Evolutionary conservation across 1,140 invertebrate genomes (phyloP).

Genomic region (Drosophila yakuba): DNA sequence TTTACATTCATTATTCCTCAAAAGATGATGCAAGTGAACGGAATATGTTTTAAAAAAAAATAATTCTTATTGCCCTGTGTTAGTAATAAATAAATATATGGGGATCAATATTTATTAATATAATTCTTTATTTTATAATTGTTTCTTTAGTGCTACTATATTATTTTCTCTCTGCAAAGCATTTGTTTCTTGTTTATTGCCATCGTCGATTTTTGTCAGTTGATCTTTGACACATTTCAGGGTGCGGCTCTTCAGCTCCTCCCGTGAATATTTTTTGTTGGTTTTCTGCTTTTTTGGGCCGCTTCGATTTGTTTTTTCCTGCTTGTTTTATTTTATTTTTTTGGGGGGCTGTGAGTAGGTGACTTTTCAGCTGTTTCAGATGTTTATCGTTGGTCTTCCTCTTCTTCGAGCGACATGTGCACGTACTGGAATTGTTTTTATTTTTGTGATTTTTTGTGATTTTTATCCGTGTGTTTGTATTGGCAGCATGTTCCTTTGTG

Average conservation of each 20-base stretch:
- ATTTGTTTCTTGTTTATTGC: constrained; percentile 68
- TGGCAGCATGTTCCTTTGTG: constrained; percentile 77
- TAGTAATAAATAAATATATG: no score
- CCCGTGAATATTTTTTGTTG: constrained; percentile 4
- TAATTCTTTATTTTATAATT: not conserved
- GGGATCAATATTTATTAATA: not conserved
- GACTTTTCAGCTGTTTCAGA: constrained; percentile 72
- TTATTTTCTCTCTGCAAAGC: constrained; percentile 29
- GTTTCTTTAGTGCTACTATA: not conserved
- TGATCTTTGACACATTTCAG: constrained; percentile 81
- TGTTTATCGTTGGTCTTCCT: constrained; percentile 56
- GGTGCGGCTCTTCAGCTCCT: constrained; percentile 59
- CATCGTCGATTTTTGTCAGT: constrained; percentile 75
- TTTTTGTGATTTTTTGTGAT: constrained; percentile 32
- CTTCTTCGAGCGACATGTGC: constrained; percentile 66
- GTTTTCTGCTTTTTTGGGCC: constrained; percentile 32
- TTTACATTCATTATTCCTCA: not conserved
- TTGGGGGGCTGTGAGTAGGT: constrained; percentile 60
- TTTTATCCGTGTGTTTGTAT: constrained; percentile 56
- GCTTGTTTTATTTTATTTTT: constrained; percentile 6
- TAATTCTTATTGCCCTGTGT: no score
- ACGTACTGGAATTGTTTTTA: constrained; percentile 65
- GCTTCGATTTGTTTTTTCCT: constrained; percentile 49
- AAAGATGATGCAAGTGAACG: not conserved
- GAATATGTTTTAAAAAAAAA: no score